phyloP scores from a whole-genome alignment of 2,113 vertebrate species.

The Sula dactylatra region DNA sequence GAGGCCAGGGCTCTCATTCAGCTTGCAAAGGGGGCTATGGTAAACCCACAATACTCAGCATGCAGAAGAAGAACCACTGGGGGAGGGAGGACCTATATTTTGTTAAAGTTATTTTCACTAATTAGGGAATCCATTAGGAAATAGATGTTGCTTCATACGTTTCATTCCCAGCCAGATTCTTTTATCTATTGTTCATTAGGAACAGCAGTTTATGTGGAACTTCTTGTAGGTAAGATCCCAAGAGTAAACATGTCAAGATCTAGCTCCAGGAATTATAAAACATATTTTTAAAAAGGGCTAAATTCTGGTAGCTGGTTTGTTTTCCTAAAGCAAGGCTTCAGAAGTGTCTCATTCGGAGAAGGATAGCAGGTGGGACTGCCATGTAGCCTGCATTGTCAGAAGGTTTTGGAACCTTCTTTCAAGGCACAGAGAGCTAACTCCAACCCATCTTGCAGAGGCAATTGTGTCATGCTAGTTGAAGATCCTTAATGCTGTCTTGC shows the following conservation, averaged over 20 bases:
- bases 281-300: background rate
- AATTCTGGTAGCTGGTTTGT: background rate
- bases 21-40: background rate
- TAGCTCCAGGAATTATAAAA: background rate
- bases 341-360: background rate
- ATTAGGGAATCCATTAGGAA: conserved; percentile 10
- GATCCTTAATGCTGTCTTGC: background rate
- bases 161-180: background rate
- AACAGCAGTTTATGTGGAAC: background rate
- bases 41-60: background rate
- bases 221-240: background rate
- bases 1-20: background rate
- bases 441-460: background rate
- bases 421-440: background rate
- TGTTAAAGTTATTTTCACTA: background rate
- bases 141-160: background rate
- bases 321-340: background rate
- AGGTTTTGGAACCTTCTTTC: background rate
- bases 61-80: background rate
- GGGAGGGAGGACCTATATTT: background rate
- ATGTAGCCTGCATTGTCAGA: background rate
- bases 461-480: background rate
- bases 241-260: background rate
- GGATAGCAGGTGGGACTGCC: background rate
- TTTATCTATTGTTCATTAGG: background rate